Evolutionary conservation across 2,113 vertebrate species (phyloP).

Genomic region (Hydrochoerus hydrochaeris): DNA sequence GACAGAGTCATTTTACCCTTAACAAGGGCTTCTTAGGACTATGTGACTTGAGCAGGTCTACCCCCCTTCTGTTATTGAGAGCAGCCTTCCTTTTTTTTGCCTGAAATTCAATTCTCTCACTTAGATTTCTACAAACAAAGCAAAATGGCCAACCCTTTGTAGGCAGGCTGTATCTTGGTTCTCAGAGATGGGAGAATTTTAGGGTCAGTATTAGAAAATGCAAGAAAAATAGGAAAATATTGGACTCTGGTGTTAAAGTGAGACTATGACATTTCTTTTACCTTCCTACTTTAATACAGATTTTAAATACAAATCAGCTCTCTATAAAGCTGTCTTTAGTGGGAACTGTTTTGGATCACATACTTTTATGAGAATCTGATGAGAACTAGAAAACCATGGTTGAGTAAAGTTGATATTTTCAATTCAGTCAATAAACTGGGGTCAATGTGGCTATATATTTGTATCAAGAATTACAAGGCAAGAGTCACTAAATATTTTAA

Average conservation of each 20-base stretch:
- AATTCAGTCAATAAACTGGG: not conserved
- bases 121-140: constrained; percentile 41
- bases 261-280: constrained; percentile 10
- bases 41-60: not conserved
- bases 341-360: constrained; percentile 23
- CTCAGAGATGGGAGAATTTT: not conserved
- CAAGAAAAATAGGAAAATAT: not conserved
- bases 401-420: constrained; percentile 12
- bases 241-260: constrained; percentile 44
- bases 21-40: not conserved
- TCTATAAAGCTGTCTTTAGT: not conserved
- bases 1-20: constrained; percentile 47
- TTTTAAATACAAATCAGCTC: constrained; percentile 3
- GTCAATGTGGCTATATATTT: constrained; percentile 16
- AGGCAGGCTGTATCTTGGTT: not conserved
- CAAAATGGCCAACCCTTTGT: constrained; percentile 1
- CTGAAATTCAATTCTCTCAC: not conserved
- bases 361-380: constrained; percentile 32
- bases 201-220: constrained; percentile 31
- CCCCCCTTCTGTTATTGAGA: not conserved
- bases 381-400: constrained; percentile 44
- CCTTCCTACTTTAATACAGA: not conserved
- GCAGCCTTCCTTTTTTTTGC: not conserved
- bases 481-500: constrained; percentile 34
- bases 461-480: constrained; percentile 52